Percentiles rank a stretch among this genome's conserved stretches.
phyloP scores from a whole-genome alignment of 92 coral and sea anemone species.

The Porites cylindrica region DNA sequence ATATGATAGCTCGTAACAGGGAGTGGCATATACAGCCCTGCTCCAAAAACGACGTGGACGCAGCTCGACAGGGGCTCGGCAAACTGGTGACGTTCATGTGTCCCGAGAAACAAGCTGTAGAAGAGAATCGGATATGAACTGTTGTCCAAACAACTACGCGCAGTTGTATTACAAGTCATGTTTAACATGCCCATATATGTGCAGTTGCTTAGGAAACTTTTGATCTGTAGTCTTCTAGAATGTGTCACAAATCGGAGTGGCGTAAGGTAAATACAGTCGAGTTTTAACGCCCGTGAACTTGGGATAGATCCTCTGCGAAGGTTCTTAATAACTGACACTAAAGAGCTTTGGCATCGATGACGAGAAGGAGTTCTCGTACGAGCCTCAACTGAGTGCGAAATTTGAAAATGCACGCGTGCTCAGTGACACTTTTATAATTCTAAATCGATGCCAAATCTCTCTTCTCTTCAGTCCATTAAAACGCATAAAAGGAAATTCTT shows the following conservation, averaged over 20 bases:
- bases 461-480: no score
- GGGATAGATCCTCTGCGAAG: no score
- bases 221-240: not conserved
- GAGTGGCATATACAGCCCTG: slow-evolving; percentile 77
- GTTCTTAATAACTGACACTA: no score
- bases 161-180: not conserved
- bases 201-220: not conserved
- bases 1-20: slow-evolving; percentile 70
- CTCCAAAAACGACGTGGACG: slow-evolving; percentile 69
- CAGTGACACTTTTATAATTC: no score
- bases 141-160: not conserved
- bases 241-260: not conserved
- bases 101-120: slow-evolving; percentile 23
- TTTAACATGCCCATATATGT: not conserved
- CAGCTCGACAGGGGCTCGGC: slow-evolving; percentile 53
- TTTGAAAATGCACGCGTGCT: no score
- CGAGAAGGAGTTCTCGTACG: no score
- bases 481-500: no score
- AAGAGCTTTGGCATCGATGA: no score
- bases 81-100: slow-evolving; percentile 29
- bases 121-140: slow-evolving; percentile 29
- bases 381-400: no score
- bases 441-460: no score
- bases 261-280: not conserved
- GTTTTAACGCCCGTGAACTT: no score